Evolutionary conservation across 37 sponge, comb jelly and placozoan species (phyloP), one percentile per base, ranked within the genome.

Genomic region (Beroe forskalii): DNA sequence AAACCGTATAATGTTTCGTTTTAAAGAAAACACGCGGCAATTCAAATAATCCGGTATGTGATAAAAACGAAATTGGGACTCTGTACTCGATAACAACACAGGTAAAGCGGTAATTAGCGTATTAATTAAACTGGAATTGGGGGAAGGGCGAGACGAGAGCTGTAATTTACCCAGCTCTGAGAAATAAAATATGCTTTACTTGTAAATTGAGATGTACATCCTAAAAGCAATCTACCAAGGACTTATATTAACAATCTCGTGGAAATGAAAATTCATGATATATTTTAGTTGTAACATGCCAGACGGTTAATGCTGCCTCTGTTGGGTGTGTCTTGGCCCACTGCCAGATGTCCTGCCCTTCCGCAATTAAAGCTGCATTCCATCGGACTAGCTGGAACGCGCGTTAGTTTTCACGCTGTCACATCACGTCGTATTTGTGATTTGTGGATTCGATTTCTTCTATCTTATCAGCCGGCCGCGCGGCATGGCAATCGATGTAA

Each of bases 261-360:
- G 55, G 55, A 48, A 48, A 48, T 48, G 55, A 12, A 12, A 12
- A 48, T 48, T 48, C 55, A 48, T 48, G 12, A 12, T 48, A 48
- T n/a, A n/a, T n/a, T n/a, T n/a, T n/a, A 48, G 55, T 48, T 48
- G 55, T 48, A 48, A 48, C 55, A 48, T 48, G 55, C 39, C 72
- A 69, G 36, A 32, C 72, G 32, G 72, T 69, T 69, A 69, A 33
- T 69, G 72, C 32, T 69, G 72, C 72, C 27, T 9, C 19, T 27
- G 17, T 36, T 32, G 72, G 72, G 72, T 36, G 72, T 69, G 72
- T 27, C 72, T 69, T 69, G 72, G 72, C 72, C 28, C 1, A 33
- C 19, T 69, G 36, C 72, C 72, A 69, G 72, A 19, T 69, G 72
- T 69, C 72, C 72, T 69, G 14, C 1, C 72, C 33, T 69, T 63